Percentiles rank a stretch among this genome's conserved stretches.
Evolutionary conservation across 2,888 invertebrate species (phyloP).

Genomic region (Parascotia fuliginaria): DNA sequence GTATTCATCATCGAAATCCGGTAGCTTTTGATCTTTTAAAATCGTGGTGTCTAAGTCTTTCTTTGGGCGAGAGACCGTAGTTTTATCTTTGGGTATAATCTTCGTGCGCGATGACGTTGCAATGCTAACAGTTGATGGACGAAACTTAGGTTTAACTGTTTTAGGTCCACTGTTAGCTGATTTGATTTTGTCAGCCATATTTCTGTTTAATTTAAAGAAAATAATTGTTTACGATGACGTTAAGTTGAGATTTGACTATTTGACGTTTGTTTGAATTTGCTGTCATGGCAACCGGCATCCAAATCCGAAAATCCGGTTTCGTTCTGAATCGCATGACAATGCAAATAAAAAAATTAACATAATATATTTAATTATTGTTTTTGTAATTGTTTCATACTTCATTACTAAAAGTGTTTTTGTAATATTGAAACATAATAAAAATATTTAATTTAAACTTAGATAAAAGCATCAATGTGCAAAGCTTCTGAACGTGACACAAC

Average conservation of each 20-base stretch:
- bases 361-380: too few relatives aligned
- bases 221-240: slow-evolving; percentile 2
- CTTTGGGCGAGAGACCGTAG: slow-evolving; percentile 40
- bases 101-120: slow-evolving; percentile 52
- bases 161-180: slow-evolving; percentile 50
- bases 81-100: slow-evolving; percentile 44
- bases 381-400: too few relatives aligned
- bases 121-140: slow-evolving; percentile 50
- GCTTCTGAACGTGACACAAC: slow-evolving; percentile 8
- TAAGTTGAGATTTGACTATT: slow-evolving; percentile 2
- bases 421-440: too few relatives aligned
- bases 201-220: neutral
- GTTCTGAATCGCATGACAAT: slow-evolving; percentile 48
- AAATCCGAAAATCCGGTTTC: slow-evolving; percentile 41
- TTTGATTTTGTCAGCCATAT: slow-evolving; percentile 69
- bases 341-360: neutral
- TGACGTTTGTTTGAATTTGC: slow-evolving; percentile 58
- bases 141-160: slow-evolving; percentile 48
- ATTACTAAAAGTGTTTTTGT: too few relatives aligned
- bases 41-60: slow-evolving; percentile 56
- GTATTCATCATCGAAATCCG: slow-evolving; percentile 61
- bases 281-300: slow-evolving; percentile 72
- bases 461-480: neutral
- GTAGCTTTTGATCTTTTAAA: slow-evolving; percentile 43
- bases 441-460: neutral